phyloP scores from a whole-genome alignment of 2,113 vertebrate genomes.

The Gymnarchus niloticus region DNA sequence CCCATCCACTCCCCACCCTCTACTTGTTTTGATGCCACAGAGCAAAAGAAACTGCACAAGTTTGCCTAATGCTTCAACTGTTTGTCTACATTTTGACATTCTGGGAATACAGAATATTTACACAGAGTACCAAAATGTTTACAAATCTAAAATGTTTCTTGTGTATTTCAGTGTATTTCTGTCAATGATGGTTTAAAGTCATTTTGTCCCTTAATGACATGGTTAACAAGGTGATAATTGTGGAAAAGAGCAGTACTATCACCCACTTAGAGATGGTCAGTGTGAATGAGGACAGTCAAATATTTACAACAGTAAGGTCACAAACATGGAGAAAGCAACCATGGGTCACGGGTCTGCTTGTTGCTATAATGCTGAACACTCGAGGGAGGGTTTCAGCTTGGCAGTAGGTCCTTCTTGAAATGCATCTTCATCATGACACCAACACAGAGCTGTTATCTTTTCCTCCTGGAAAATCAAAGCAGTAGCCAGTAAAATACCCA shows the following conservation, averaged over 20 bases:
- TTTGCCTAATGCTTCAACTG: neutral
- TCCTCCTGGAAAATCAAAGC: neutral
- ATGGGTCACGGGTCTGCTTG: no score
- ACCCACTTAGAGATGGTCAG: no score
- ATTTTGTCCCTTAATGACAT: no score
- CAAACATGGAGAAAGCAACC: no score
- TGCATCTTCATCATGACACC: no score
- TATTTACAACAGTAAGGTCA: no score
- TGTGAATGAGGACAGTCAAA: no score
- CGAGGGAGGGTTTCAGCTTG: neutral
- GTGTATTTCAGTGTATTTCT: neutral
- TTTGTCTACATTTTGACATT: neutral
- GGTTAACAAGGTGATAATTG: no score
- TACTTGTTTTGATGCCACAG: conserved; percentile 1
- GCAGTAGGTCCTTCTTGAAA: neutral
- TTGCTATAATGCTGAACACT: no score
- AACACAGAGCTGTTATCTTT: neutral
- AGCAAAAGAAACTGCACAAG: conserved; percentile 1
- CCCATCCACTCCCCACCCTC: neutral
- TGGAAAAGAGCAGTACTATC: no score
- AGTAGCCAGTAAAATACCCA: neutral
- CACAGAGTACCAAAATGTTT: neutral
- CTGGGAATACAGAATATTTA: neutral
- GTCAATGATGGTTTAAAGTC: neutral
- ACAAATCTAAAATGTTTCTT: neutral